Evolutionary conservation across 2,113 vertebrate species (phyloP).

Genomic region (Triplophysa tibetana): DNA sequence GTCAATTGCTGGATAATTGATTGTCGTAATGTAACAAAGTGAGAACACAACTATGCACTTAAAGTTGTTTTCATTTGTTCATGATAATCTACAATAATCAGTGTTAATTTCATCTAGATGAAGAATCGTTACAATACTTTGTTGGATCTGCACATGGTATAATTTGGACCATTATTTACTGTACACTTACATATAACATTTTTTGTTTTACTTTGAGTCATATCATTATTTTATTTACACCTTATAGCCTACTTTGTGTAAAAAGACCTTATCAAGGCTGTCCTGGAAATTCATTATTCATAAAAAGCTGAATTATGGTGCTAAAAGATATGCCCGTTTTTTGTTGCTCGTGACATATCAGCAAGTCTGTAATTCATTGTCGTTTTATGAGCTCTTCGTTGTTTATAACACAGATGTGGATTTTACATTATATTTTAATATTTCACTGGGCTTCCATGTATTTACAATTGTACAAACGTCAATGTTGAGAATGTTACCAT

Average conservation of each 20-base stretch:
- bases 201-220: too few species aligned
- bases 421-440: neutral
- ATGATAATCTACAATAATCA: neutral
- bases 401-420: neutral
- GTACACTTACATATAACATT: too few species aligned
- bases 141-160: neutral
- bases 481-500: slow-evolving; percentile 7
- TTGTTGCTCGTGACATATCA: neutral
- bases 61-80: neutral
- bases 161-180: neutral
- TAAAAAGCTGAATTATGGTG: neutral
- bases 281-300: neutral
- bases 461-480: slow-evolving; percentile 23
- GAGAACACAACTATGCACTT: slow-evolving; percentile 9
- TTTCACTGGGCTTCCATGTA: neutral
- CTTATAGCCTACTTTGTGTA: neutral
- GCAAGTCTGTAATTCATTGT: neutral
- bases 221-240: too few species aligned
- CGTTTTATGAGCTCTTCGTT: neutral
- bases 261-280: neutral
- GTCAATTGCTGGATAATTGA: neutral
- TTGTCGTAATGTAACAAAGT: neutral
- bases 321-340: neutral
- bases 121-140: neutral
- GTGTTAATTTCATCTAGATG: slow-evolving; percentile 9